Evolutionary conservation across 2,888 invertebrate species (phyloP).

Genomic region (Melolontha melolontha): DNA sequence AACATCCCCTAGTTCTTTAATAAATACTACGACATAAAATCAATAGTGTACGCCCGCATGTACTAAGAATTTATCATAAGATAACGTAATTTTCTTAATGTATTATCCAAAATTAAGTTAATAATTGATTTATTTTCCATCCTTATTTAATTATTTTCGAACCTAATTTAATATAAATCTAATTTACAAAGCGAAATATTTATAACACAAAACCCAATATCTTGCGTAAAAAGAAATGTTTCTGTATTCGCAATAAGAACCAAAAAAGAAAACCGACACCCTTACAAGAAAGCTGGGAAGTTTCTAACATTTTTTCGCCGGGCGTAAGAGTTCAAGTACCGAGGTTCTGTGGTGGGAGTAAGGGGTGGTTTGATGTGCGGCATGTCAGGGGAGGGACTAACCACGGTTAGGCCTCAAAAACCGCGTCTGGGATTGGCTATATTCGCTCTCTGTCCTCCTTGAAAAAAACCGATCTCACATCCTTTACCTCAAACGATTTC

Average conservation of each 20-base stretch:
- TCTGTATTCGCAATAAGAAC: constrained; percentile 9
- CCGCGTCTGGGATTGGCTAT: constrained; percentile 67
- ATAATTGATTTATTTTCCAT: too few species aligned
- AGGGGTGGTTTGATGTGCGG: constrained; percentile 63
- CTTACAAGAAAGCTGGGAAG: constrained; percentile 35
- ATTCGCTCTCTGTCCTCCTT: constrained; percentile 56
- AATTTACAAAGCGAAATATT: too few species aligned
- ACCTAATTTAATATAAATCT: too few species aligned
- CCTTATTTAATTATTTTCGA: too few species aligned
- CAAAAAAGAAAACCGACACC: constrained; percentile 22
- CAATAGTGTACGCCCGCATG: too few species aligned
- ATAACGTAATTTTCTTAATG: too few species aligned
- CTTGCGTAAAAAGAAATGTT: too few species aligned
- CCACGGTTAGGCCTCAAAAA: constrained; percentile 67
- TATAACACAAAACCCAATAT: too few species aligned
- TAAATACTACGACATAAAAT: too few species aligned
- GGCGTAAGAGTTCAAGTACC: constrained; percentile 37
- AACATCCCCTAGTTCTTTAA: too few species aligned
- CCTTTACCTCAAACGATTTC: constrained; percentile 41
- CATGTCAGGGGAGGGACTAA: constrained; percentile 66
- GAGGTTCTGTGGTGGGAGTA: constrained; percentile 50
- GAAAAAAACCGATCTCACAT: constrained; percentile 47
- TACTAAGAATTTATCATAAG: too few species aligned
- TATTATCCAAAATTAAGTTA: too few species aligned
- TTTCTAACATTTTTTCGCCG: constrained; percentile 37